These are phyloP conservation scores for Eulemur albifrons DNA, from an alignment of 2,797 vertebrate species.

Conservation along the genomic window DNA sequence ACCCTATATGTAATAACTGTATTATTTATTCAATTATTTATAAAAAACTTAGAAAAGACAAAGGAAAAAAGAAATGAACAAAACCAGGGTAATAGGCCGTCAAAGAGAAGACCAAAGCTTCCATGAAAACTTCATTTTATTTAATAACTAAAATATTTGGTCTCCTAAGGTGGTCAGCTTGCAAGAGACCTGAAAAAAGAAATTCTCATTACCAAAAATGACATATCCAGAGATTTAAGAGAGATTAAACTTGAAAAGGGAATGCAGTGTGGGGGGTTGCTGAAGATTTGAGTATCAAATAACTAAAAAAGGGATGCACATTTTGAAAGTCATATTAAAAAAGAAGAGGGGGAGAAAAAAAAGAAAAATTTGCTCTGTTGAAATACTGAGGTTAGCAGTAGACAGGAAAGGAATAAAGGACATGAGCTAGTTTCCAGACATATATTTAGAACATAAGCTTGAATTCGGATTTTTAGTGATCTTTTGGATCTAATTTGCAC, in stretches of 20 bases:
- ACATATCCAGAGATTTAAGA: slow-evolving; percentile 13
- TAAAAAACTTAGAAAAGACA: not conserved
- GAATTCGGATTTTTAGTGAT: slow-evolving; percentile 37
- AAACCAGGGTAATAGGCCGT: not conserved
- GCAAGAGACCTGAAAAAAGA: not conserved
- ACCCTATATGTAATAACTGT: not conserved
- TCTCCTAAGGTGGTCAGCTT: not conserved
- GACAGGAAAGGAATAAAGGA: slow-evolving; percentile 52
- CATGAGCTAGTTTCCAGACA: slow-evolving; percentile 44
- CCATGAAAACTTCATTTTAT: not conserved
- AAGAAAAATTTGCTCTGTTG: not conserved
- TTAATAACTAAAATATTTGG: not conserved
- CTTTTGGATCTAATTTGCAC: slow-evolving; percentile 65
- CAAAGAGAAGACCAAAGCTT: not conserved
- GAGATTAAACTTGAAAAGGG: slow-evolving; percentile 21
- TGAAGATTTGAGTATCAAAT: not conserved
- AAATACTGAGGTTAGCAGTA: slow-evolving; percentile 52
- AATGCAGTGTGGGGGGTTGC: fast-evolving
- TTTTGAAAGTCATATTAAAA: slow-evolving; percentile 60
- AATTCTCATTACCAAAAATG: not conserved
- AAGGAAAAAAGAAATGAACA: not conserved
- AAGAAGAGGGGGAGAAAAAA: not conserved
- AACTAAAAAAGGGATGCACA: not conserved
- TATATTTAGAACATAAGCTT: slow-evolving; percentile 49
- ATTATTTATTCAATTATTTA: not conserved